Percentiles rank a stretch among this genome's conserved stretches.
These are phyloP conservation scores for Misgurnus anguillicaudatus DNA, from an alignment of 2,113 vertebrate species.

Conservation along the genomic window DNA sequence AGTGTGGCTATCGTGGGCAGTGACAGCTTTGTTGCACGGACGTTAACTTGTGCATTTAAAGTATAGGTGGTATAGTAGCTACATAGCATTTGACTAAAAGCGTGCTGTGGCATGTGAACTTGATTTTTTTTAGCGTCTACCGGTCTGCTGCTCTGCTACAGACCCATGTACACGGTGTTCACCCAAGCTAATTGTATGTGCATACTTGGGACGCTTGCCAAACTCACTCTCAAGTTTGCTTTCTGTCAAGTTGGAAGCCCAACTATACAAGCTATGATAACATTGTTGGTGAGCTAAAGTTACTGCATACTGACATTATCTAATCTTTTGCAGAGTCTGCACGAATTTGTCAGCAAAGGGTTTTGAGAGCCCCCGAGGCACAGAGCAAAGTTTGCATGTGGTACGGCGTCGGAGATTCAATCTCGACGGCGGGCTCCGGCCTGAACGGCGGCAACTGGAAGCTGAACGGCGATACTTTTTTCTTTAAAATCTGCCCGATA, in stretches of 20 bases:
- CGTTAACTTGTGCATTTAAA: not conserved
- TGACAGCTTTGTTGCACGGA: slow-evolving; percentile 34
- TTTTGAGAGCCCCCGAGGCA: slow-evolving; percentile 76
- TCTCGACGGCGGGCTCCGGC: slow-evolving; percentile 68
- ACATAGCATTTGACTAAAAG: slow-evolving; percentile 21
- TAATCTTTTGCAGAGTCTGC: not conserved
- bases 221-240: not conserved
- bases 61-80: not conserved
- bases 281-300: not conserved
- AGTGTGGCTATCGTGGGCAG: slow-evolving; percentile 38
- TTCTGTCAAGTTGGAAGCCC: slow-evolving; percentile 26
- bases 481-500: slow-evolving; percentile 76
- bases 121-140: not conserved
- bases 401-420: slow-evolving; percentile 73
- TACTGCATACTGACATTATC: slow-evolving; percentile 37
- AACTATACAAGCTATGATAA: not conserved
- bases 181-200: slow-evolving; percentile 25
- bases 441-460: slow-evolving; percentile 70
- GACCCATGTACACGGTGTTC: slow-evolving; percentile 49
- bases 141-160: slow-evolving; percentile 4
- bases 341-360: slow-evolving; percentile 67
- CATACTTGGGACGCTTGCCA: slow-evolving; percentile 39
- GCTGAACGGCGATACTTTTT: slow-evolving; percentile 70
- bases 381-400: slow-evolving; percentile 79
- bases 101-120: not conserved